Evolutionary conservation across 1,140 invertebrate species (phyloP).

Genomic region (Drosophila micromelanica): DNA sequence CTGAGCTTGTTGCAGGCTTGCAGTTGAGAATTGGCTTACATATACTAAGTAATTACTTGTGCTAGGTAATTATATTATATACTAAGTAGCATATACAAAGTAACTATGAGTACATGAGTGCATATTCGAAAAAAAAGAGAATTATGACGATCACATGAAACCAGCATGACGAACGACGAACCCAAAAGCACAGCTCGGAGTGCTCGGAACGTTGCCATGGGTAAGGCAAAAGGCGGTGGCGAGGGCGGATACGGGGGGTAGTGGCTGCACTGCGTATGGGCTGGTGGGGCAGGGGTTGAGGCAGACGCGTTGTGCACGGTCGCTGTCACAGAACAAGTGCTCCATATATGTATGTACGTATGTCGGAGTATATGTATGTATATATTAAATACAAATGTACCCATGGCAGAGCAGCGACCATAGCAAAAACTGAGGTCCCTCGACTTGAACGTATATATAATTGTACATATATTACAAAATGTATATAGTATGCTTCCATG

Average conservation of each 20-base stretch:
- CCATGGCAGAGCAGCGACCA: conserved; percentile 3
- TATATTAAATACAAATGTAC: neutral
- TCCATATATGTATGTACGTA: conserved; percentile 33
- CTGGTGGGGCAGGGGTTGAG: conserved; percentile 2
- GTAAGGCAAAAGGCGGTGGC: neutral
- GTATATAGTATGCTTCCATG: neutral
- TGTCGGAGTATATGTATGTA: conserved; percentile 1
- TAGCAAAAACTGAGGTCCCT: conserved; percentile 36
- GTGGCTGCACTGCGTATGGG: conserved; percentile 8
- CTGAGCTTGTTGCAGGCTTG: no score
- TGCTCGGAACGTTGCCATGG: neutral
- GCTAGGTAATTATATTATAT: neutral
- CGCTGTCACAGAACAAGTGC: conserved; percentile 62
- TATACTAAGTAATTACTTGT: no score
- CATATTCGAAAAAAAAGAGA: conserved; percentile 17
- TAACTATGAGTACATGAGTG: conserved; percentile 7
- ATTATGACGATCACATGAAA: conserved; percentile 71
- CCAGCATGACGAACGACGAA: conserved; percentile 80
- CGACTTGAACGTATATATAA: conserved; percentile 8
- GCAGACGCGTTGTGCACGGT: conserved; percentile 31
- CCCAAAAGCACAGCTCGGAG: conserved; percentile 58
- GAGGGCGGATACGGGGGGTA: neutral
- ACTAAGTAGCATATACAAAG: neutral
- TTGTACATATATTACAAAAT: neutral
- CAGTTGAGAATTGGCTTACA: no score